A percentile compares a stretch with the other conserved stretches of the same genome.
phyloP scores from a whole-genome alignment of 2,888 invertebrate genomes.

The Falcaria lacertinaria region DNA sequence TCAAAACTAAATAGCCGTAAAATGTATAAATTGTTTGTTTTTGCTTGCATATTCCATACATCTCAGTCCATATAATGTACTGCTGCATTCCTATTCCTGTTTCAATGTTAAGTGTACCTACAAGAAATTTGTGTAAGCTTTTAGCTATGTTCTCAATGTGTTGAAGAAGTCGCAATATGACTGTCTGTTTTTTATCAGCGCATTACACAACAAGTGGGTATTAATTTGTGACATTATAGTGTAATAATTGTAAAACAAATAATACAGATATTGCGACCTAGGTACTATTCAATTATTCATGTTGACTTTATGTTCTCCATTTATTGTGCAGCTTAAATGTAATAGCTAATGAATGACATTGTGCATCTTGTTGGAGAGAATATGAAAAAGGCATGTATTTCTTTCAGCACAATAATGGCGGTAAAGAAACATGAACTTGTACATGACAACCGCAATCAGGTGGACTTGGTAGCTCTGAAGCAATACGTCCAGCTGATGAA shows the following conservation, averaged over 20 bases:
- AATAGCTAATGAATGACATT: not conserved
- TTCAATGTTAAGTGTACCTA: not conserved
- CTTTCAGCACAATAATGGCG: conserved; percentile 59
- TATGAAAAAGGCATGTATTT: not conserved
- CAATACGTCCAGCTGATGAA: conserved; percentile 74
- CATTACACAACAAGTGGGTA: not conserved
- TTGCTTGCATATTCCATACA: too few relatives aligned
- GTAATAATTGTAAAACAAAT: too few relatives aligned
- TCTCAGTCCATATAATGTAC: not conserved
- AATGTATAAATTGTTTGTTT: too few relatives aligned
- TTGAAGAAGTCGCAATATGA: not conserved
- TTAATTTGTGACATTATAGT: too few relatives aligned
- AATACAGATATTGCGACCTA: not conserved
- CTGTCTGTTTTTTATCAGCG: not conserved
- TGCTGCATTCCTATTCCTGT: not conserved
- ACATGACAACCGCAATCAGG: conserved; percentile 60
- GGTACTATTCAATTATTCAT: not conserved
- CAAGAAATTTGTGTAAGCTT: not conserved
- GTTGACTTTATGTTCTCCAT: not conserved
- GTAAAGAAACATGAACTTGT: conserved; percentile 80
- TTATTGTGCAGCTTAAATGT: not conserved
- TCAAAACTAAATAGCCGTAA: too few relatives aligned
- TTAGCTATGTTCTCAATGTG: not conserved
- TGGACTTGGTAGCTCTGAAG: conserved; percentile 55
- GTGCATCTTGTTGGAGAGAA: not conserved